phyloP scores from a whole-genome alignment of 2,888 invertebrate species.

The Platycheirus albimanus region DNA sequence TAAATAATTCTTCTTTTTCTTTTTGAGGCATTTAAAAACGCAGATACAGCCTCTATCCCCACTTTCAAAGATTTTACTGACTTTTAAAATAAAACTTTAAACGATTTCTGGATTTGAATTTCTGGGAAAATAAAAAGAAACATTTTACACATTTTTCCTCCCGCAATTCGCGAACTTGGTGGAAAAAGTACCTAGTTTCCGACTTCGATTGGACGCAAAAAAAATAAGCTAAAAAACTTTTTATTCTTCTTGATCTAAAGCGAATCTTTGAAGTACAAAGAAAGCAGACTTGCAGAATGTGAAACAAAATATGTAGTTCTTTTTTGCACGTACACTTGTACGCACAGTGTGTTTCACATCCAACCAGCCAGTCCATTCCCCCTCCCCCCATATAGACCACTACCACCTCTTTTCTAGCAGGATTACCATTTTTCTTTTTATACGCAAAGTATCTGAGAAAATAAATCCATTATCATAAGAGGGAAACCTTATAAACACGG shows the following conservation, averaged over 20 bases:
- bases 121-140: background rate
- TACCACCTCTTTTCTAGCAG: too few relatives aligned
- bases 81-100: slow-evolving; percentile 5
- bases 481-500: slow-evolving; percentile 8
- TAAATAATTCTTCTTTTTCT: too few relatives aligned
- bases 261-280: background rate
- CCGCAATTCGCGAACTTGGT: too few relatives aligned
- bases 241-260: background rate
- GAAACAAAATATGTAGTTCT: background rate
- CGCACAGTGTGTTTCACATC: background rate
- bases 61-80: too few relatives aligned
- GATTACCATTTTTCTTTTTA: slow-evolving; percentile 7
- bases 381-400: background rate
- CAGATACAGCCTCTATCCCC: too few relatives aligned
- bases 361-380: too few relatives aligned
- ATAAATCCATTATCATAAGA: slow-evolving; percentile 20
- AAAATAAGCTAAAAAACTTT: too few relatives aligned
- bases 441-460: too few relatives aligned
- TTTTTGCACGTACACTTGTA: too few relatives aligned
- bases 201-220: background rate
- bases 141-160: background rate
- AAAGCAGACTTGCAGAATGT: background rate
- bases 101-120: slow-evolving; percentile 16
- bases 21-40: too few relatives aligned
- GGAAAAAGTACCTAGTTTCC: background rate